These are phyloP conservation scores for Rhea americana DNA, from an alignment of 2,113 vertebrate genomes.

Conservation along the genomic window DNA sequence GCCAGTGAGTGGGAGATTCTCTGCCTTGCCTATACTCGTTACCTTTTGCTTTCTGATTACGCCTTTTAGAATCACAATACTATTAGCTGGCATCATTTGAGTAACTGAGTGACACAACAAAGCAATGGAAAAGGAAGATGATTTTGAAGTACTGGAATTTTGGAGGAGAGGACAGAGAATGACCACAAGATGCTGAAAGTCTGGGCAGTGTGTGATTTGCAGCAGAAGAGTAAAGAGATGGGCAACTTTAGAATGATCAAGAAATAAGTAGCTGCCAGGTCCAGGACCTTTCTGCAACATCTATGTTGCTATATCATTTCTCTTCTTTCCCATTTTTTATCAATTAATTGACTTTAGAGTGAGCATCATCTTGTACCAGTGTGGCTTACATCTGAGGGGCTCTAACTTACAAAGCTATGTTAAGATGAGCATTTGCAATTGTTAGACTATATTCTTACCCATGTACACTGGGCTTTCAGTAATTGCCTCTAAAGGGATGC, in stretches of 20 bases:
- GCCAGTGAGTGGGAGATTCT: neutral
- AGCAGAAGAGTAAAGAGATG: neutral
- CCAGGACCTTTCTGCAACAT: neutral
- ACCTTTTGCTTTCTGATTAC: slow-evolving; percentile 11
- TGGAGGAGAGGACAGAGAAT: neutral
- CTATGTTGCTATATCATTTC: neutral
- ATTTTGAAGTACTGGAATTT: neutral
- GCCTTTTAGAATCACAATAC: neutral
- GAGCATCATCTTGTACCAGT: neutral
- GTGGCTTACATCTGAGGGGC: neutral
- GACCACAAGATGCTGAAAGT: neutral
- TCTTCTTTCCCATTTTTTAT: neutral
- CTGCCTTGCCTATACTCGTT: neutral
- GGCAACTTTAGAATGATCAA: neutral
- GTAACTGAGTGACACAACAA: neutral
- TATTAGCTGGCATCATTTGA: neutral
- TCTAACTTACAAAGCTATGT: neutral
- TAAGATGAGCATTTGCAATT: neutral
- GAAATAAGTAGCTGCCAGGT: neutral
- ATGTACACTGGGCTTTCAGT: neutral
- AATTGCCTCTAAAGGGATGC: neutral
- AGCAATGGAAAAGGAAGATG: neutral
- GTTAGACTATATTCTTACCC: neutral
- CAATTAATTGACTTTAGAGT: neutral
- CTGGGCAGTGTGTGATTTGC: accelerated